These are phyloP conservation scores for Amazona ochrocephala DNA, from an alignment of 2,797 vertebrate species.

Conservation along the genomic window DNA sequence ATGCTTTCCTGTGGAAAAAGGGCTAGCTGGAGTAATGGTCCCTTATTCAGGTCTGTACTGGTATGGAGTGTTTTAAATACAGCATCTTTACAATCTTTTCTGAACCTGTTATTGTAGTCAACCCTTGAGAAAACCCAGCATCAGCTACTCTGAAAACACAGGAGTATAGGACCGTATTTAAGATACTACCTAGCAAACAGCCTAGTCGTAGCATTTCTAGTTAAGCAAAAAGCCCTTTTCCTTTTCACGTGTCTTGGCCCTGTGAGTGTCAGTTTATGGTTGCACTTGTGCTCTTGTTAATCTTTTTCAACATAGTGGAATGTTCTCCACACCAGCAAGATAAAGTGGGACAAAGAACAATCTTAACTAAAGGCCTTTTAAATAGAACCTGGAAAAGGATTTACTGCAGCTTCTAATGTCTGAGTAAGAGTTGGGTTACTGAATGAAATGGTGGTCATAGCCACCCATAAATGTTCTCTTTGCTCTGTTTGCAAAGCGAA, in stretches of 20 bases:
- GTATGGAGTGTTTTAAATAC: background rate
- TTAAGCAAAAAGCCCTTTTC: background rate
- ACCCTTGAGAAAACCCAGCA: background rate
- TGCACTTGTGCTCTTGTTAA: background rate
- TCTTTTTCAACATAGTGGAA: background rate
- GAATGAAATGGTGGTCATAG: background rate
- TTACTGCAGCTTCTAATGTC: background rate
- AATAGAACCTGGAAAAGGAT: background rate
- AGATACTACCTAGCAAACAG: background rate
- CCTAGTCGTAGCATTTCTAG: background rate
- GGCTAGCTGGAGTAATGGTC: background rate
- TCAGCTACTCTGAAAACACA: background rate
- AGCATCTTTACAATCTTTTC: background rate
- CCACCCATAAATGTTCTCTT: background rate
- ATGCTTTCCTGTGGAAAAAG: background rate
- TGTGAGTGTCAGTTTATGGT: background rate
- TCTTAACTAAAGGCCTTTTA: background rate
- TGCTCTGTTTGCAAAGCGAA: background rate
- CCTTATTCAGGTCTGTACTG: background rate
- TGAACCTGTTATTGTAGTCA: background rate
- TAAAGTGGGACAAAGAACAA: conserved; percentile 24
- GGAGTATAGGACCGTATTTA: background rate
- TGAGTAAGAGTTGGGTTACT: background rate
- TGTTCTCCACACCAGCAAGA: background rate
- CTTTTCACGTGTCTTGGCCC: background rate